Conservation (phyloP, 2,888 invertebrate species). For the Pseudococcus viburni region DNA sequence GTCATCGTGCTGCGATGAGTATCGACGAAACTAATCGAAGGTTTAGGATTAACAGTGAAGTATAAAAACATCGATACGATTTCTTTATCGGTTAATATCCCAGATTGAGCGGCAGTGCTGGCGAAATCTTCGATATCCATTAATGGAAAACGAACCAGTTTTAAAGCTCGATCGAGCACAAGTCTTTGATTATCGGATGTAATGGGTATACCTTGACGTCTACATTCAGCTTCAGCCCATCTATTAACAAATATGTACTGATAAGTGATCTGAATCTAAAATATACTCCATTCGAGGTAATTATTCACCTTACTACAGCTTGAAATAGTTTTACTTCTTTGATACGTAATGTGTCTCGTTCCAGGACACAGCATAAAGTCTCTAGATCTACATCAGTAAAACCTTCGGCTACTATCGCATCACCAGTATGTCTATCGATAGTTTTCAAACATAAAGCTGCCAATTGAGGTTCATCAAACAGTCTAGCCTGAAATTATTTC, state of each 20-base stretch:
- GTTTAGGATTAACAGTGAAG: conserved; percentile 83
- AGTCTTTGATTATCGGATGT: conserved; percentile 80
- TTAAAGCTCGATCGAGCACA: conserved; percentile 80
- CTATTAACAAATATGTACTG: conserved; percentile 70
- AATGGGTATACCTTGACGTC: conserved; percentile 77
- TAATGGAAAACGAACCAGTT: conserved; percentile 83
- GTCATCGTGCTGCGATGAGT: conserved; percentile 76
- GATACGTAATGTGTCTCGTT: conserved; percentile 84
- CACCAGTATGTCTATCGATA: conserved; percentile 87
- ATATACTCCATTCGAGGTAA: background rate
- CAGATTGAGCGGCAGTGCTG: conserved; percentile 82
- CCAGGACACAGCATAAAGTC: conserved; percentile 82
- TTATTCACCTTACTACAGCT: conserved; percentile 76
- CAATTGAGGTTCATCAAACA: conserved; percentile 87
- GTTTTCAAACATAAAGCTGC: conserved; percentile 86
- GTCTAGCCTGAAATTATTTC: conserved; percentile 74
- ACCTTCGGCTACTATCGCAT: conserved; percentile 84
- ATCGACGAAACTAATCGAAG: conserved; percentile 79
- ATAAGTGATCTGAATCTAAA: background rate
- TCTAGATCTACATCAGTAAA: conserved; percentile 87
- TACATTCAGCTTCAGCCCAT: conserved; percentile 84
- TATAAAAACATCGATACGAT: conserved; percentile 82
- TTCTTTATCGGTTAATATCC: conserved; percentile 82
- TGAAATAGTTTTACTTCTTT: conserved; percentile 85
- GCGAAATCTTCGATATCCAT: conserved; percentile 92